Percentiles rank a stretch among this genome's conserved stretches.
These are phyloP conservation scores for Phataginus tricuspis DNA, from an alignment of 2,797 vertebrate species.

Conservation along the genomic window DNA sequence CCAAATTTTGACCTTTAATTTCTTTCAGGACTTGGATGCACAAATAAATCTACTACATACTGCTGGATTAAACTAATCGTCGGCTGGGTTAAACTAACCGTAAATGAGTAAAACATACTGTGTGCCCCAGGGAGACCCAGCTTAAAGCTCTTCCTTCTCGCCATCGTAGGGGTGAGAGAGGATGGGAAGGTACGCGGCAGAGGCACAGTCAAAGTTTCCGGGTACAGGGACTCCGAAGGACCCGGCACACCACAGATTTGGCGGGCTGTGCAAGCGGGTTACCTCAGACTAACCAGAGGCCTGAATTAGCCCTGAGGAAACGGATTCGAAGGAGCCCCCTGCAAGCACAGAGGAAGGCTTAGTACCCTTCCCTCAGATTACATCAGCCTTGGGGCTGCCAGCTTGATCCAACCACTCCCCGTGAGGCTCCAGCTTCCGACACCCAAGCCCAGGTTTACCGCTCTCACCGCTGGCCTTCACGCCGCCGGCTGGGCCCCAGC, in stretches of 20 bases:
- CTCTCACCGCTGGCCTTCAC: background rate
- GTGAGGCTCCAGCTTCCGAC: background rate
- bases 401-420: background rate
- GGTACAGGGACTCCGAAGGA: background rate
- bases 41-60: background rate
- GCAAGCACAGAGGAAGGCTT: background rate
- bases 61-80: background rate
- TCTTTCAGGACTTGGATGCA: background rate
- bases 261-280: background rate
- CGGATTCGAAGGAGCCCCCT: background rate
- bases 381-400: background rate
- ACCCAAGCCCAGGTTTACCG: fast-evolving
- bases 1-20: constrained; percentile 31
- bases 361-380: background rate
- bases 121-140: background rate
- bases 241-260: too few species aligned
- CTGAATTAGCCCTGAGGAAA: background rate
- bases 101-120: background rate
- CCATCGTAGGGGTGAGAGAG: background rate
- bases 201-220: background rate
- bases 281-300: background rate
- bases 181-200: too few species aligned
- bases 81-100: background rate
- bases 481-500: background rate
- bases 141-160: background rate